phyloP scores from a whole-genome alignment of 2,797 vertebrate species.

The Calcarius lapponicus region DNA sequence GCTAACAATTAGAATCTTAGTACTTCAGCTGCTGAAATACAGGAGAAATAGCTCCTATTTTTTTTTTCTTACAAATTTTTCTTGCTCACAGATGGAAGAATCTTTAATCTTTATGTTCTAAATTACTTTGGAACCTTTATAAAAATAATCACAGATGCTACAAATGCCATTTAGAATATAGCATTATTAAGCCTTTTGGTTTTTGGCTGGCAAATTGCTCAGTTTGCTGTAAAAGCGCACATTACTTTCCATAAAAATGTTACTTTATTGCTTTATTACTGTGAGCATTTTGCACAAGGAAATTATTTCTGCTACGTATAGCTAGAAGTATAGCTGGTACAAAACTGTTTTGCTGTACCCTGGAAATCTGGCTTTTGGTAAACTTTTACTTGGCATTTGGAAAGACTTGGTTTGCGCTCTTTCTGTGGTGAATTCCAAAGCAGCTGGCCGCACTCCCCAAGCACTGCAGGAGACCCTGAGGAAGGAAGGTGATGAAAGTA shows the following conservation, averaged over 20 bases:
- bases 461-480: neutral
- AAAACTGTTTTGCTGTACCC: neutral
- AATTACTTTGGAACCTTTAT: slow-evolving; percentile 54
- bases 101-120: slow-evolving; percentile 61
- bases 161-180: slow-evolving; percentile 50
- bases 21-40: slow-evolving; percentile 25
- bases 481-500: neutral
- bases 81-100: slow-evolving; percentile 39
- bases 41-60: slow-evolving; percentile 6
- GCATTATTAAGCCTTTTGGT: slow-evolving; percentile 41
- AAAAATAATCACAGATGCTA: slow-evolving; percentile 55
- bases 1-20: slow-evolving; percentile 55
- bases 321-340: neutral
- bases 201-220: slow-evolving; percentile 53
- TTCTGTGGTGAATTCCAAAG: neutral
- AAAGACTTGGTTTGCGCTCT: neutral
- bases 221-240: slow-evolving; percentile 41
- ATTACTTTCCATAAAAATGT: slow-evolving; percentile 36
- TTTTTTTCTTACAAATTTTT: neutral
- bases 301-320: slow-evolving; percentile 18
- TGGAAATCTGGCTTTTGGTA: neutral
- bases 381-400: neutral
- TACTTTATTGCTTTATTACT: slow-evolving; percentile 31
- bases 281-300: slow-evolving; percentile 24
- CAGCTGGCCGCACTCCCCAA: neutral